Evolutionary conservation across 1,140 invertebrate species (phyloP), one percentile per base, ranked within the genome.

Genomic region (Eriocheir sinensis): DNA sequence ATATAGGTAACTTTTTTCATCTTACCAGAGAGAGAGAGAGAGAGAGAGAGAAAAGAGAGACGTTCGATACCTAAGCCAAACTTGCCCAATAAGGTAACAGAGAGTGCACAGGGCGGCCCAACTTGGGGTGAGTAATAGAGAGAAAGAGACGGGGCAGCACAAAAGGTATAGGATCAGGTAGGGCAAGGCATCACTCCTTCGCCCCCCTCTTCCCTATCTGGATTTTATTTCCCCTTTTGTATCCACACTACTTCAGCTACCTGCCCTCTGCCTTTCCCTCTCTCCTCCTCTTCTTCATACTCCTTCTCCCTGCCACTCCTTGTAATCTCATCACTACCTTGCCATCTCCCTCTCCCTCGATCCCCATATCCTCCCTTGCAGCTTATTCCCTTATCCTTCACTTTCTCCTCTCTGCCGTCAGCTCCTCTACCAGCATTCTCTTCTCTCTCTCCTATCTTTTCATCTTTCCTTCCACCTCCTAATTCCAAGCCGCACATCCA

Each of bases 81-180:
- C 85, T 88, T 88, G 44, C 17, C 85, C 85, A 88, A 88, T 88
- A 88, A 88, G 38, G 85, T 88, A 40, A 88, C 85, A 40, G n/a
- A 41, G 85, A 12, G 40, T 88, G 85, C 38, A 88, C 38, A 41
- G 36, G 81, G 85, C 34, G 40, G n/a, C 85, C 17, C 85, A 30
- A 40, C 40, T 40, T 88, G 40, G 40, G 85, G 85, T 88, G 85
- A 88, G 36, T 88, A 40, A 41, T 85, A 34, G 34, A 34, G 34
- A 12, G 81, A 38, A 27, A 17, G 30, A 38, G 32, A n/a, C 81
- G 27, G 38, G 81, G 17, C 34, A 38, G n/a, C n/a, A n/a, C n/a
- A n/a, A n/a, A n/a, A n/a, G n/a, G n/a, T n/a, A n/a, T n/a, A n/a
- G n/a, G n/a, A n/a, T n/a, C n/a, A n/a, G n/a, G n/a, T n/a, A n/a